phyloP scores from a whole-genome alignment of 2,113 vertebrate species.

The Tenrec ecaudatus region DNA sequence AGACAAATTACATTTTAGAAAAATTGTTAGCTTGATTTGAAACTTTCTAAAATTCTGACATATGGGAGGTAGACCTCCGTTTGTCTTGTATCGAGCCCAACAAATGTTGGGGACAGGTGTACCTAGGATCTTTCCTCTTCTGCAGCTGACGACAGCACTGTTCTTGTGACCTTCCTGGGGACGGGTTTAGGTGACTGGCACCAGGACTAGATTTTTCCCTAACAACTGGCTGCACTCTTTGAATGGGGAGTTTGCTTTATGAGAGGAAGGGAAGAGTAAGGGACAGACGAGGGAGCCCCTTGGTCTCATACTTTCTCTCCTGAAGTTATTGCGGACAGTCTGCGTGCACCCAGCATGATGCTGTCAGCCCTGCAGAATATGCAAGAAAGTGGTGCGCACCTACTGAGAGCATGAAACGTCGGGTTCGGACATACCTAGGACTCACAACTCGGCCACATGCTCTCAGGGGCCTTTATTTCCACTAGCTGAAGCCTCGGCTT shows the following conservation, averaged over 20 bases:
- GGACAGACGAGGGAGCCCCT: neutral
- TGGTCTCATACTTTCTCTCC: neutral
- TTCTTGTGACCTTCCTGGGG: neutral
- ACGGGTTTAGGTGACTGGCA: neutral
- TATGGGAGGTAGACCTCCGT: neutral
- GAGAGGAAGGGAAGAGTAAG: neutral
- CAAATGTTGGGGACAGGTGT: neutral
- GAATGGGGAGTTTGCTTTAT: neutral
- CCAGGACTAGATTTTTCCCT: neutral
- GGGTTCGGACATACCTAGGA: neutral
- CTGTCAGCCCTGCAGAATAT: neutral
- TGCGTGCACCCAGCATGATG: neutral
- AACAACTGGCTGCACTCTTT: neutral
- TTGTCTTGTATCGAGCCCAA: neutral
- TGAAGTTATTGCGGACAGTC: slow-evolving; percentile 17
- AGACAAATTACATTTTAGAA: neutral
- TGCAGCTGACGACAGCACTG: neutral
- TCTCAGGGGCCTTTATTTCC: neutral
- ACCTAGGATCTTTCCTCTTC: slow-evolving; percentile 13
- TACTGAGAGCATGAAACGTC: neutral
- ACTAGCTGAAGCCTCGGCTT: neutral
- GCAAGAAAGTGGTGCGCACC: neutral
- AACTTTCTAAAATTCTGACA: slow-evolving; percentile 40
- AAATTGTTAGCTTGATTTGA: neutral
- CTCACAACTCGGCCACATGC: neutral